Evolutionary conservation across 2,888 invertebrate genomes (phyloP), one percentile per base, ranked within the genome.

Genomic region (Ypsolopha scabrella): DNA sequence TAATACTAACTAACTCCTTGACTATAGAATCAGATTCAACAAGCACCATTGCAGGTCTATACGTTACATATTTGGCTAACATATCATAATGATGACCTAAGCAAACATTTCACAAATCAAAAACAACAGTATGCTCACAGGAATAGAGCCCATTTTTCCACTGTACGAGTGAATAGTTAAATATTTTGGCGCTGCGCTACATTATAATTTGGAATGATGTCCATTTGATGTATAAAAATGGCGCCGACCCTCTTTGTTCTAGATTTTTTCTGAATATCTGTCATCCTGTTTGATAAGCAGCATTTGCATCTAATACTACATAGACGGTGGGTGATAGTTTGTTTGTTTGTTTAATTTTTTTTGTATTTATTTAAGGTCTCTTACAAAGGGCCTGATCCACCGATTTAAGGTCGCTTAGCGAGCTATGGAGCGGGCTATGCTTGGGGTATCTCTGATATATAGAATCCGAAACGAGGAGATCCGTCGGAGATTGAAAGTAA

Each of bases 211-310:
- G 35, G 35, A 43, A 43, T 9, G 8, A 11, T 35, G 35, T 35
- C 46, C 58, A 58, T 55, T 41, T 48, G 50, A 33, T 34, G 41
- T 54, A 56, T 51, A 57, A 61, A 64, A 64, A 55, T 51, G 68
- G 62, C 37, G 41, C 51, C 52, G 9, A 48, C 60, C 56, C 56
- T 60, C 57, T 67, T 65, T 60, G 65, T 64, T 57, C 50, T 33
- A 53, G 35, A 46, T 60, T 60, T 58, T 59, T 60, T 58, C 55
- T 55, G 52, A 24, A 6, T 45, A 50, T 51, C 47, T 45, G 36
- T 41, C 48, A 51, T 48, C 13, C 24, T 43, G 43, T 43, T 13
- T 43, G 43, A 43, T 43, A 9, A 24, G 24, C 24, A 24, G 34
- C n/a, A 46, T 46, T 46, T 46, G 46, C 46, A 46, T 35, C 39